Base-by-base conservation (phyloP, 1,140 invertebrate genomes). In the Drepana arcuata region DNA sequence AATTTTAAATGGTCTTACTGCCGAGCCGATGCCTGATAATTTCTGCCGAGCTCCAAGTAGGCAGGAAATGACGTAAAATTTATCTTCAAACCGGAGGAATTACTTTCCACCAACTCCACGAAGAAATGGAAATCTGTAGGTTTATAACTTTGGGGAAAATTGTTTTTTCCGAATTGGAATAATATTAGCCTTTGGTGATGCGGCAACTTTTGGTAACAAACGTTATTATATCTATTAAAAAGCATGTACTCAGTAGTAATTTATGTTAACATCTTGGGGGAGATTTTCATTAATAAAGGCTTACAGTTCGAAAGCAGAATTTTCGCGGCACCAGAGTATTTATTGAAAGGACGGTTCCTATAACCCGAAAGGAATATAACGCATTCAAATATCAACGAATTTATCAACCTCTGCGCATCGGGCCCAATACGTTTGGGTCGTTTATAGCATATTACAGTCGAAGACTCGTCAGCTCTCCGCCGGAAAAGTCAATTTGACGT, bases 321-420 rank as follows among this genome's bases (percentile, higher is more conserved):
- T 54, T 59, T 46, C 43, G 34, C 42, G 48, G 32, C 34, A 39
- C 30, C 34, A 34, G 31, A 63, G 53, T 68, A 67, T 72, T 68
- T 71, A 71, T 66, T 60, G 51, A 62, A 69, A 56, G 55, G 58
- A 56, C 49, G 57, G 47, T 53, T 47, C 42, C 48, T 49, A 67
- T 63, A 70, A 66, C 49, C 57, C 56, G 51, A 64, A 60, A 59
- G 58, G 55, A 74, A 68, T 72, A 69, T 70, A 69, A 66, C 70
- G 63, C 65, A 77, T 80, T 80, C 75, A 77, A 75, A 75, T 77
- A 77, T 80, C 68, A 62, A 62, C 44, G 61, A 74, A 73, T 75
- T 73, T 74, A 71, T 80, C 70, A 80, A 77, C 62, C 64, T 67
- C 49, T 49, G 49, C 65, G 66, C 62, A 63, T 59, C 54, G 59